Conservation (phyloP, 2,113 vertebrate species). For the Oriolus oriolus region DNA sequence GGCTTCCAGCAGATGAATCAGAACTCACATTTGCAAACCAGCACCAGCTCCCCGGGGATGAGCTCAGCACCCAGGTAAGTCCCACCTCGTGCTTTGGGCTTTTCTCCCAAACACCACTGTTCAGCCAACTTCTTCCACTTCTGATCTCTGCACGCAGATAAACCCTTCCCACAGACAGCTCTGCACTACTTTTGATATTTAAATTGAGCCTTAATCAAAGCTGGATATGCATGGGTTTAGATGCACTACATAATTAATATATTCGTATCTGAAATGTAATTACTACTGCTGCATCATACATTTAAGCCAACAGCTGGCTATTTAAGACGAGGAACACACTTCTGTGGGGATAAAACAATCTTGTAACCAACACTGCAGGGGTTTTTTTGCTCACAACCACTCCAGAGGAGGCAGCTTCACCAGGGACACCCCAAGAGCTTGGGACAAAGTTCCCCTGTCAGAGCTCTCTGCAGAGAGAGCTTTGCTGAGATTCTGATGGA, state of each 20-base stretch:
- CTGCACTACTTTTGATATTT: background rate
- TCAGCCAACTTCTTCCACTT: background rate
- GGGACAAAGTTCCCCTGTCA: accelerated
- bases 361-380: background rate
- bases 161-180: background rate
- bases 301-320: background rate
- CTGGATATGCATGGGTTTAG: background rate
- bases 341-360: background rate
- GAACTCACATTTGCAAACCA: accelerated
- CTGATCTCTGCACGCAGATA: background rate
- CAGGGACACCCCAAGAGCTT: background rate
- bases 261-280: background rate
- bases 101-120: background rate
- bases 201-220: background rate
- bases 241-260: background rate
- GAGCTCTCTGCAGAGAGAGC: background rate
- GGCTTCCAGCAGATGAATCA: background rate
- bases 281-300: background rate
- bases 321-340: background rate
- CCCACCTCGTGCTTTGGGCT: background rate
- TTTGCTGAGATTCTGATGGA: accelerated
- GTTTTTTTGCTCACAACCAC: background rate
- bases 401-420: background rate
- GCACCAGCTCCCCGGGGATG: background rate
- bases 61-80: accelerated